Percentiles rank a stretch among this genome's conserved stretches.
phyloP scores from a whole-genome alignment of 2,888 invertebrate species.

The Bhutanitis thaidina region DNA sequence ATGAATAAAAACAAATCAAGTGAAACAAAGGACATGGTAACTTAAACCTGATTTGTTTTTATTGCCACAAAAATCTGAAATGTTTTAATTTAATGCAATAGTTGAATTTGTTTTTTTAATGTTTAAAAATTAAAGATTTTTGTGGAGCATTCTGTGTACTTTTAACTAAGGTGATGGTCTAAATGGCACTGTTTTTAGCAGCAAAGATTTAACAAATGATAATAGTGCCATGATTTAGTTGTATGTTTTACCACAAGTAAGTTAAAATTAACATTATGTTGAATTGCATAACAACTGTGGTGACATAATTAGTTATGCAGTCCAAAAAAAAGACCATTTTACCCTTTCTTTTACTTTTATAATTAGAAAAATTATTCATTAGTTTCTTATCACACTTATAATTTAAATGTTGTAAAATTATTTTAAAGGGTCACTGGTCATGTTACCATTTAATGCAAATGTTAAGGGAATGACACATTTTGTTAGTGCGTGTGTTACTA shows the following conservation, averaged over 20 bases:
- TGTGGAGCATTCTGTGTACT: constrained; percentile 31
- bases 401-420: neutral
- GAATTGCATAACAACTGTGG: constrained; percentile 37
- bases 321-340: constrained; percentile 23
- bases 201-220: constrained; percentile 13
- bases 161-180: constrained; percentile 59
- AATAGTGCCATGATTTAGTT: constrained; percentile 45
- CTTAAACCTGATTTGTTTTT: constrained; percentile 11
- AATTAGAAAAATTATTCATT: neutral
- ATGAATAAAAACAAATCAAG: constrained; percentile 34
- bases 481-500: constrained; percentile 69
- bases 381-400: constrained; percentile 16
- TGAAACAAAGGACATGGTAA: constrained; percentile 1
- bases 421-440: constrained; percentile 28
- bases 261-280: constrained; percentile 40
- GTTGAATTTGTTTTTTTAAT: too few relatives aligned
- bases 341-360: constrained; percentile 23
- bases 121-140: constrained; percentile 26
- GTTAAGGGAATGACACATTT: constrained; percentile 61
- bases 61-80: constrained; percentile 7
- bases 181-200: constrained; percentile 35
- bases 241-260: constrained; percentile 52
- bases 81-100: neutral
- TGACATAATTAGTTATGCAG: constrained; percentile 27
- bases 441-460: constrained; percentile 17